Evolutionary conservation across 2,113 vertebrate species (phyloP), one percentile per base, ranked within the genome.

Genomic region (Leptosomus discolor): DNA sequence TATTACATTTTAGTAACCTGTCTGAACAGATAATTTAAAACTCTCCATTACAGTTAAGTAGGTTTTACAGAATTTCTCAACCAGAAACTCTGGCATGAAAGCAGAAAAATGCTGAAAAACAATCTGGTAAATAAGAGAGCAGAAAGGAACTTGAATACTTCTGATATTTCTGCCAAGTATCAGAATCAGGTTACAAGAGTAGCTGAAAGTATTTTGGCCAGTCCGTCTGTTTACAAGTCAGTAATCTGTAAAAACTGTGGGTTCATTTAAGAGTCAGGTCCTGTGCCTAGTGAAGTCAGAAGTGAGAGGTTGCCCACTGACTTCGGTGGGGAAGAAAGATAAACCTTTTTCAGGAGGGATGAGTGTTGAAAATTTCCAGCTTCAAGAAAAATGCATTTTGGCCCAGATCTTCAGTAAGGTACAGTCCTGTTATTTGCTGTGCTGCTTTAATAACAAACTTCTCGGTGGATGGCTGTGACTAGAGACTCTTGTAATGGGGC

Each of bases 401-500:
- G 27, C 34, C 39, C 30, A 81, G n/a, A 39, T 82, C 29, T 78
- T 85, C 57, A 46, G 22, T 56, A 56, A 87, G 61, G 61, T 86
- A 61, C 36, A 87, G 18, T 84, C 39, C 53, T 89, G 14, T 78
- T 91, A 75, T 71, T 90, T 92, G 37, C 36, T 78, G 21, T 94
- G 21, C 75, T 81, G 63, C 46, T 91, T 7, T 37, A 57, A 22
- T 50, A 73, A 87, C 24, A 84, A 64, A 89, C 56, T 96, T 90
- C 77, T 78, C 53, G 50, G 65, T 75, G 41, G 48, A 71, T 89
- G 57, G 30, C 41, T 67, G 83, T 76, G 83, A 94, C 82, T 75
- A 93, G 65, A 94, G 74, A 60, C 36, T 84, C 46, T 86, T 93
- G 80, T 95, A 88, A 79, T 53, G 43, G 48, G 90, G 87, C 95